These are phyloP conservation scores for Stomatorhinus ivindoensis DNA, from an alignment of 2,113 vertebrate species.

Conservation along the genomic window DNA sequence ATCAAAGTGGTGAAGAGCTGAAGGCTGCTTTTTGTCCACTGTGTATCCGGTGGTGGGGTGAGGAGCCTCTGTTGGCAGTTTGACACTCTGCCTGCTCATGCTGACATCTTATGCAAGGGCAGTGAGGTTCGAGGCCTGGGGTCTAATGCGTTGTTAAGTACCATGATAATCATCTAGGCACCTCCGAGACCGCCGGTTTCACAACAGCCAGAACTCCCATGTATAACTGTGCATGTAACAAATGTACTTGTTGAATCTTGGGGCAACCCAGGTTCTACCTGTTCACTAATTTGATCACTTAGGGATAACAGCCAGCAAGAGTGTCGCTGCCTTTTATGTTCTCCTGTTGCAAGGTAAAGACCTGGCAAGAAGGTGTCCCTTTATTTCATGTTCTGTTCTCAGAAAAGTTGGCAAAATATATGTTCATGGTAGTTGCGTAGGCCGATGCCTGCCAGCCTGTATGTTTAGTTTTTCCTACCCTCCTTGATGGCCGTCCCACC, in stretches of 20 bases:
- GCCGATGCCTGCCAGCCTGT: not conserved
- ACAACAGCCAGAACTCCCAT: not conserved
- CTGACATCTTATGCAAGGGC: not conserved
- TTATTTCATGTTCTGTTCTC: not conserved
- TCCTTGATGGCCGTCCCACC: not conserved
- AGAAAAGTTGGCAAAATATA: not conserved
- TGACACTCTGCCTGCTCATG: not conserved
- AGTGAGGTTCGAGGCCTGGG: not conserved
- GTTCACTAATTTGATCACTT: not conserved
- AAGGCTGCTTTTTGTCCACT: not conserved
- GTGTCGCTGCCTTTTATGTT: not conserved
- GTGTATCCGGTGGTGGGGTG: not conserved
- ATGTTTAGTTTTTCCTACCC: not conserved
- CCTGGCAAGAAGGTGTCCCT: not conserved
- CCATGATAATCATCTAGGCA: not conserved
- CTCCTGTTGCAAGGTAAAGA: not conserved
- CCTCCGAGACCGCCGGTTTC: not conserved
- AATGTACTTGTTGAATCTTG: not conserved
- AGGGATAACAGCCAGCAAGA: not conserved
- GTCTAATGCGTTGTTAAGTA: not conserved
- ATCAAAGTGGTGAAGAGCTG: not conserved
- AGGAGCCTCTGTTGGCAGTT: not conserved
- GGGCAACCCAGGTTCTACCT: not conserved
- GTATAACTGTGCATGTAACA: not conserved
- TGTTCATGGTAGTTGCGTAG: not conserved